Evolutionary conservation across 1,140 invertebrate genomes (phyloP), one percentile per base, ranked within the genome.

Genomic region (Orchesella cincta): DNA sequence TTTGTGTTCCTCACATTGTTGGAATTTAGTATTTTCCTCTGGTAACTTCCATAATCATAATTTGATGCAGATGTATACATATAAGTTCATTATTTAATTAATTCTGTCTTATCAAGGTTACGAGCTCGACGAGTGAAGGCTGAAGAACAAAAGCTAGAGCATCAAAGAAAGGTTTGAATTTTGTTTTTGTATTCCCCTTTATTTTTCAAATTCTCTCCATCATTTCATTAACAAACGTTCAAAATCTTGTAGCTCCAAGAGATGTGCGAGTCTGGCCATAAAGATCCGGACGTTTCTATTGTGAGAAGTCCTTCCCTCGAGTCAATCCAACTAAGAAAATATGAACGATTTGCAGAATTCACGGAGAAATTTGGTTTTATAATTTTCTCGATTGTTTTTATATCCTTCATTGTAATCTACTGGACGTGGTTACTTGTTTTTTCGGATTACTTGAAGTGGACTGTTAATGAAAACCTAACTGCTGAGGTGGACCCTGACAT

Each of bases 1-100:
- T 92, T 93, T 84, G 91, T 92, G 23, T 92, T 92, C 83, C 86
- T 90, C 3, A 90, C 90, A 0, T 84, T 93, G 18, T 84, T 92
- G 71, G 91, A 93, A 84, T 92, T 91, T 84, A 91, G 91, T 79
- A 87, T 91, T 79, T 90, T 92, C 70, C 83, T 90, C 16, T 79
- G 78, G 81, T 78, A 76, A 62, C n/a, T n/a, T n/a, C n/a, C n/a
- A n/a, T n/a, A n/a, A n/a, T n/a, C n/a, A n/a, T n/a, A n/a, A n/a
- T n/a, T n/a, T n/a, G n/a, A n/a, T n/a, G n/a, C n/a, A n/a, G n/a
- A n/a, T n/a, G n/a, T n/a, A n/a, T n/a, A n/a, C n/a, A n/a, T n/a
- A n/a, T n/a, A n/a, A n/a, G n/a, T n/a, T n/a, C n/a, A n/a, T n/a
- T n/a, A n/a, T n/a, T n/a, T n/a, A n/a, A n/a, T n/a, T n/a, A n/a